Conservation (phyloP, 2,888 invertebrate genomes). For the Pachliopta kotzebuea region DNA sequence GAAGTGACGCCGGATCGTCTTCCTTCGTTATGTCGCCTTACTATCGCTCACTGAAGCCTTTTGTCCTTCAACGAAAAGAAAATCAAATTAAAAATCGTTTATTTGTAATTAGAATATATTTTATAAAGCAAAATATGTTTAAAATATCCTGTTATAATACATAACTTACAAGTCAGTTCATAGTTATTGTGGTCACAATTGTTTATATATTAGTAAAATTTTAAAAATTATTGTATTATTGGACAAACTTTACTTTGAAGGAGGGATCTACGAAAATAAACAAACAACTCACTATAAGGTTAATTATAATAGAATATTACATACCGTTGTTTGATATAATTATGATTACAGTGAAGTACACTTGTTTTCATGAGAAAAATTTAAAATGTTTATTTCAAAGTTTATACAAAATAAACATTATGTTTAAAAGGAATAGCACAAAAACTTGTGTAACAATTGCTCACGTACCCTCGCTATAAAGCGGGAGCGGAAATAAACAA, state of each 20-base stretch:
- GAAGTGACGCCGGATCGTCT: constrained; percentile 72
- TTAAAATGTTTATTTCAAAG: not conserved
- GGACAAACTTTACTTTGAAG: no score
- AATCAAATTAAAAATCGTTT: not conserved
- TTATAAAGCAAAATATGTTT: not conserved
- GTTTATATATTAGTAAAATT: no score
- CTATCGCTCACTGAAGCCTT: constrained; percentile 50
- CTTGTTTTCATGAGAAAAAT: not conserved
- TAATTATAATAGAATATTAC: no score
- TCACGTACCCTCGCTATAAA: constrained; percentile 11
- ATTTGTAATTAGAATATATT: not conserved
- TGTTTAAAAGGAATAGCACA: constrained; percentile 1
- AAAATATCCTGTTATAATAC: not conserved
- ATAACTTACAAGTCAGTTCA: no score
- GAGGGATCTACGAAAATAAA: no score
- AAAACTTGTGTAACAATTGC: constrained; percentile 7
- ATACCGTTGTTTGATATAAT: no score
- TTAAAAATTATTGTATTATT: no score
- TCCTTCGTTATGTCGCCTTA: constrained; percentile 67
- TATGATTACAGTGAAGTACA: no score
- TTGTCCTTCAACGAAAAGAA: constrained; percentile 41
- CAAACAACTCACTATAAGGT: no score
- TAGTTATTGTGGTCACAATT: no score
- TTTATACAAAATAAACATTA: no score
- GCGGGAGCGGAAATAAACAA: constrained; percentile 3